Conservation (phyloP, 2,888 invertebrate genomes). For the Caenorhabditis imperialis region DNA sequence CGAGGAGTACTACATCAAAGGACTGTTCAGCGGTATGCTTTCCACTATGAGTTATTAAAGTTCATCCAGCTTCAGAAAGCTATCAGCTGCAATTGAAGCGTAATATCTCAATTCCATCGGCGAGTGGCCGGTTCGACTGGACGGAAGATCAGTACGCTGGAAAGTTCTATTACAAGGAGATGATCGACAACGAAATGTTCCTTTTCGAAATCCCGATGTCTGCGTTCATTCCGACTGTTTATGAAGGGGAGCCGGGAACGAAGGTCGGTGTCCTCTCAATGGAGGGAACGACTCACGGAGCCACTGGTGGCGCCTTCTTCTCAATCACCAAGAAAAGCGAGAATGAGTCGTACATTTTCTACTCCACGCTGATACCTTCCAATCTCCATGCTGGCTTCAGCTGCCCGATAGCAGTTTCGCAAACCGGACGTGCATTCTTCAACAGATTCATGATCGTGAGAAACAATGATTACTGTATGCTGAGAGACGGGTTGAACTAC, state of each 20-base stretch:
- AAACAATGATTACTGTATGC: constrained; percentile 47
- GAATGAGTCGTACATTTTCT: neutral
- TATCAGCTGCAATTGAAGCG: neutral
- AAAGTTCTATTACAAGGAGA: constrained; percentile 46
- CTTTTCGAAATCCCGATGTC: constrained; percentile 31
- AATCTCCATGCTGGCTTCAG: constrained; percentile 1
- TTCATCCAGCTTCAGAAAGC: neutral
- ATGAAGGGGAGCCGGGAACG: constrained; percentile 19
- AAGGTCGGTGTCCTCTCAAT: neutral
- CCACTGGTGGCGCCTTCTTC: constrained; percentile 17
- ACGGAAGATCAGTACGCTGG: constrained; percentile 29
- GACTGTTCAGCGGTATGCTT: constrained; percentile 5
- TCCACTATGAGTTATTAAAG: neutral
- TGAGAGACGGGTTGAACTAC: constrained; percentile 16
- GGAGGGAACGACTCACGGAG: neutral
- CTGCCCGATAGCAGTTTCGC: neutral
- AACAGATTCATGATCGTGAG: constrained; percentile 14
- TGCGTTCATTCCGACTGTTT: constrained; percentile 3
- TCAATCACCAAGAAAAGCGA: neutral
- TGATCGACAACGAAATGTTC: constrained; percentile 12
- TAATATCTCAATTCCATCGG: neutral
- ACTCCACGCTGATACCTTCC: neutral
- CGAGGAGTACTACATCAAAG: constrained; percentile 12
- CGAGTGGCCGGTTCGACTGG: constrained; percentile 31
- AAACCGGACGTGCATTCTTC: neutral